Conservation (phyloP, 64 coral and sea anemone genomes). For the Montipora efflorescens region DNA sequence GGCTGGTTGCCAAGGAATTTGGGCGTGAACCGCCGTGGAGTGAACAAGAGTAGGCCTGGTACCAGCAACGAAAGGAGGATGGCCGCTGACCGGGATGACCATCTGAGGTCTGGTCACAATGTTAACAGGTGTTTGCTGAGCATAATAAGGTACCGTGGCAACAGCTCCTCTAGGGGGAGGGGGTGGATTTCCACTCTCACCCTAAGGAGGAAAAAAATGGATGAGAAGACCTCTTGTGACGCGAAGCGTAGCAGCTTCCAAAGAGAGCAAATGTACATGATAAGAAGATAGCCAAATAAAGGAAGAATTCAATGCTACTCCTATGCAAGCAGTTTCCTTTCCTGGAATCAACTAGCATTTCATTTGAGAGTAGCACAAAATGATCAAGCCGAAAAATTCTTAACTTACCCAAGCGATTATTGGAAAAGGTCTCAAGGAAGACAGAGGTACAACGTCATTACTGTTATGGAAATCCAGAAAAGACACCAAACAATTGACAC, state of each 20-base stretch:
- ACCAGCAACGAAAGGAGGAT: conserved; percentile 51
- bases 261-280: no score
- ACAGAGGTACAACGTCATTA: conserved; percentile 36
- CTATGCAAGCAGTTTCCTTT: no score
- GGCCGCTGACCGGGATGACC: conserved; percentile 55
- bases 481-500: conserved; percentile 58
- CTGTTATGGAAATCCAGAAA: conserved; percentile 68
- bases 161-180: conserved; percentile 49
- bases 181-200: conserved; percentile 55
- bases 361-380: no score
- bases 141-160: conserved; percentile 64
- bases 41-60: conserved; percentile 40
- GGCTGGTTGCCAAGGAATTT: conserved; percentile 75
- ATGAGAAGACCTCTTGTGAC: no score
- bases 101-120: conserved; percentile 76
- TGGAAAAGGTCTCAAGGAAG: conserved; percentile 69
- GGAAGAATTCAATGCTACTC: no score
- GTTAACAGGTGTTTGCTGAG: conserved; percentile 49
- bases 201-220: neutral
- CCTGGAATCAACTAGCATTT: no score
- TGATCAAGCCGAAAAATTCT: neutral
- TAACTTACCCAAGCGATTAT: conserved; percentile 74
- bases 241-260: no score
- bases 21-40: conserved; percentile 9
- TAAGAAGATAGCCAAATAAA: no score